Conservation (phyloP, 2,888 invertebrate genomes). For the Odontocerum albicorne region DNA sequence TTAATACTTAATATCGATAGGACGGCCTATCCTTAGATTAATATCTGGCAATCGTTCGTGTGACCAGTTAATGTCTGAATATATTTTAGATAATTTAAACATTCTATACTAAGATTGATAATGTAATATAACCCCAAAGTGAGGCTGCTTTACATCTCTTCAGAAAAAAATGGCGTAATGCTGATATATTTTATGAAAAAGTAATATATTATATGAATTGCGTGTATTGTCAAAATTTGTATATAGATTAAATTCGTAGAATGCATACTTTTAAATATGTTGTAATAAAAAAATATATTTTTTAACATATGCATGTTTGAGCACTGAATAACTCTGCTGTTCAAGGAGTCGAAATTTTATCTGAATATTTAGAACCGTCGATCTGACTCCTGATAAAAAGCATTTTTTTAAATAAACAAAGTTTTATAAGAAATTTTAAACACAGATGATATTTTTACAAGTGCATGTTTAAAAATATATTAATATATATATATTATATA, state of each 20-base stretch:
- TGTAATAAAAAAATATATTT: conserved; percentile 15
- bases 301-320: conserved; percentile 7
- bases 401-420: too few relatives aligned
- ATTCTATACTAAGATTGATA: conserved; percentile 5
- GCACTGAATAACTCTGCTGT: too few relatives aligned
- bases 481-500: too few relatives aligned
- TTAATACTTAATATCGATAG: conserved; percentile 15
- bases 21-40: conserved; percentile 4
- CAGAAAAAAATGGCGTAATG: conserved; percentile 1
- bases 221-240: conserved; percentile 21
- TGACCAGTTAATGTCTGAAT: conserved; percentile 8
- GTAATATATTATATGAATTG: conserved; percentile 14
- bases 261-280: conserved; percentile 3
- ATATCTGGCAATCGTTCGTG: conserved; percentile 8
- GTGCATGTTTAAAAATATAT: too few relatives aligned
- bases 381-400: too few relatives aligned
- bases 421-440: too few relatives aligned
- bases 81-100: conserved; percentile 9
- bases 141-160: conserved; percentile 17
- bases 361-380: too few relatives aligned
- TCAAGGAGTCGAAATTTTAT: too few relatives aligned
- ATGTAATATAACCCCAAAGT: conserved; percentile 1
- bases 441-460: too few relatives aligned
- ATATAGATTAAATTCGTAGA: conserved; percentile 14
- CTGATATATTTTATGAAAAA: conserved; percentile 19